Evolutionary conservation across 2,797 vertebrate genomes (phyloP).

Genomic region (Mus spretus): DNA sequence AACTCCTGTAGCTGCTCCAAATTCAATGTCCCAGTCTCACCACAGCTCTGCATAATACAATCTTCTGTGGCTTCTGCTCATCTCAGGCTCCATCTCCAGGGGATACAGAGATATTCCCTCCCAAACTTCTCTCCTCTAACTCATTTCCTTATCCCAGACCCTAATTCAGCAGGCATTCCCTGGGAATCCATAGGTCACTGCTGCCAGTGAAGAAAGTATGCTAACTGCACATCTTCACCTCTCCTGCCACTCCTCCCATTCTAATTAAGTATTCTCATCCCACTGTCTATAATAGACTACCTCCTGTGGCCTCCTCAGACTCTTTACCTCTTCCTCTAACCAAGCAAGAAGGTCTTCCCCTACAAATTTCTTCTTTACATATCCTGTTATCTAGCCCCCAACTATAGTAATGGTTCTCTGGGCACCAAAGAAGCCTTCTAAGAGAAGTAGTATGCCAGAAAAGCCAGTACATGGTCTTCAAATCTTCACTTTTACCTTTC

Average conservation of each 20-base stretch:
- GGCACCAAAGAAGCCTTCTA: background rate
- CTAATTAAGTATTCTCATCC: background rate
- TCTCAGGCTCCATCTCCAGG: background rate
- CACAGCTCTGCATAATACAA: background rate
- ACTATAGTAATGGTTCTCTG: background rate
- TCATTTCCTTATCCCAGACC: background rate
- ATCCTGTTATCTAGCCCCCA: background rate
- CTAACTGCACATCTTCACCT: background rate
- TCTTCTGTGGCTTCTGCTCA: background rate
- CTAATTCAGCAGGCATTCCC: background rate
- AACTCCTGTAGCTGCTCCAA: background rate
- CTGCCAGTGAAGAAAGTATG: background rate
- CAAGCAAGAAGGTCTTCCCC: background rate
- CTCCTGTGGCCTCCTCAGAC: background rate
- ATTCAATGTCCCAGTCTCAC: background rate
- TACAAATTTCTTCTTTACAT: background rate
- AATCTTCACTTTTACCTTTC: background rate
- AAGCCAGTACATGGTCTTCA: background rate
- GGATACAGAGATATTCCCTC: background rate
- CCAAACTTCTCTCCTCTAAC: background rate
- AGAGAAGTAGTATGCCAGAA: background rate
- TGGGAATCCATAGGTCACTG: background rate
- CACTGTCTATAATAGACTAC: background rate
- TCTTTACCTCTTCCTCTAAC: background rate
- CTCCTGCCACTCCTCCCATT: background rate